Percentiles rank a stretch among this genome's conserved stretches.
phyloP scores from a whole-genome alignment of 1,140 invertebrate genomes.

The Zaprionus camerounensis region DNA sequence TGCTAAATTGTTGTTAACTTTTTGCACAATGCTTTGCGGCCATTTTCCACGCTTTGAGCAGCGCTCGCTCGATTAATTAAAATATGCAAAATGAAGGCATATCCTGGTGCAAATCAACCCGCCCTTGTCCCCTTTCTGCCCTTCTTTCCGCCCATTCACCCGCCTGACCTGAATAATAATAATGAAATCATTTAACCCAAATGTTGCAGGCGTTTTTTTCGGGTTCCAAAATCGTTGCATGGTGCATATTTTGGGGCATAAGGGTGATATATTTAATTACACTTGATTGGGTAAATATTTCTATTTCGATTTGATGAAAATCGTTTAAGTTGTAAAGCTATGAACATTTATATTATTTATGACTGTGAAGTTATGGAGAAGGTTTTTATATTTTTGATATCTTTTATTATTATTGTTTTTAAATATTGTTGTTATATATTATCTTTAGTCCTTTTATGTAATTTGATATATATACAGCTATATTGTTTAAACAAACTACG shows the following conservation, averaged over 20 bases:
- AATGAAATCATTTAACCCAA: conserved; percentile 8
- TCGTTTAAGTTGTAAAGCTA: background rate
- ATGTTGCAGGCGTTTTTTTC: background rate
- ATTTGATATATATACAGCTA: too few relatives aligned
- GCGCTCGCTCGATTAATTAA: conserved; percentile 7
- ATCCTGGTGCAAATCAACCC: background rate
- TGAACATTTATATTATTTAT: background rate
- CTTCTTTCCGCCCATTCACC: background rate
- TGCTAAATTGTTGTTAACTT: conserved; percentile 19
- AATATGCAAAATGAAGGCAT: conserved; percentile 7
- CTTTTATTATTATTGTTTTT: too few relatives aligned
- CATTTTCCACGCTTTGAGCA: background rate
- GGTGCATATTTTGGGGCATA: background rate
- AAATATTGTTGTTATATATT: too few relatives aligned
- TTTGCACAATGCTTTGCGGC: background rate
- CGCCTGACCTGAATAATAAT: conserved; percentile 8
- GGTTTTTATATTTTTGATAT: too few relatives aligned
- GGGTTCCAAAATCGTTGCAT: background rate
- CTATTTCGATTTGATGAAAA: background rate
- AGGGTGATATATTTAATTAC: background rate
- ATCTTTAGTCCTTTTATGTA: too few relatives aligned
- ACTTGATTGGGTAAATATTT: background rate
- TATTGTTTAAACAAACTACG: too few relatives aligned
- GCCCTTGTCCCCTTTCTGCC: too few relatives aligned
- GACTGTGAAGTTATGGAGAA: too few relatives aligned